Evolutionary conservation across 2,797 vertebrate species (phyloP).

Genomic region (Tarsius wallacei): DNA sequence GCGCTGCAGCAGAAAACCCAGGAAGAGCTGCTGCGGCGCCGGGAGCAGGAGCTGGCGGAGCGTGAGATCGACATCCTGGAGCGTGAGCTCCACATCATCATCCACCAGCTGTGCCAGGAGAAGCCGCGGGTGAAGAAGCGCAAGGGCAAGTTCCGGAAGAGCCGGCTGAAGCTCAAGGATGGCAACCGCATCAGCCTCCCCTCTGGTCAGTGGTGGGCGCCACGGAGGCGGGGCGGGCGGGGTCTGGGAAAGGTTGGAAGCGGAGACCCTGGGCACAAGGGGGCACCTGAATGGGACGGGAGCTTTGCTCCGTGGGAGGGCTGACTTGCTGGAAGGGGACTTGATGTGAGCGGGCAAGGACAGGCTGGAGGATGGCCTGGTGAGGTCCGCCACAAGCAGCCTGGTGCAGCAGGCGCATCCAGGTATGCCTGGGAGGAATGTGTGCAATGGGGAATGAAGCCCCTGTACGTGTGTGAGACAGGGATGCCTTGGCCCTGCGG

Average conservation of each 20-base stretch:
- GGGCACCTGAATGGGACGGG: neutral
- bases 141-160: constrained; percentile 98
- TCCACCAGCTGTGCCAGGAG: constrained; percentile 98
- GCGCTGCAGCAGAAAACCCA: constrained; percentile 98
- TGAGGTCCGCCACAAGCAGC: neutral
- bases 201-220: constrained; percentile 92
- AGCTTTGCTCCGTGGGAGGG: neutral
- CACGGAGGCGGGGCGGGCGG: too few relatives aligned
- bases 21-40: constrained; percentile 95
- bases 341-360: neutral
- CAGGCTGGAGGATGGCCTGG: neutral
- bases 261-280: too few relatives aligned
- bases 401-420: rapidly evolving
- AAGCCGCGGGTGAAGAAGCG: constrained; percentile 97
- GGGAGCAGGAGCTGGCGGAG: constrained; percentile 98
- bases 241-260: neutral
- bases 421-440: neutral
- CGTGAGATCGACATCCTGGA: constrained; percentile 98
- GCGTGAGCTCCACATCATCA: constrained; percentile 98
- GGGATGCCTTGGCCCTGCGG: neutral
- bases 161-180: constrained; percentile 96
- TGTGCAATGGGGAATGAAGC: too few relatives aligned
- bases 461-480: neutral
- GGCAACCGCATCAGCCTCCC: constrained; percentile 98
- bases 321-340: neutral